phyloP scores from a whole-genome alignment of 2,113 vertebrate species.

The Podarcis cretensis region DNA sequence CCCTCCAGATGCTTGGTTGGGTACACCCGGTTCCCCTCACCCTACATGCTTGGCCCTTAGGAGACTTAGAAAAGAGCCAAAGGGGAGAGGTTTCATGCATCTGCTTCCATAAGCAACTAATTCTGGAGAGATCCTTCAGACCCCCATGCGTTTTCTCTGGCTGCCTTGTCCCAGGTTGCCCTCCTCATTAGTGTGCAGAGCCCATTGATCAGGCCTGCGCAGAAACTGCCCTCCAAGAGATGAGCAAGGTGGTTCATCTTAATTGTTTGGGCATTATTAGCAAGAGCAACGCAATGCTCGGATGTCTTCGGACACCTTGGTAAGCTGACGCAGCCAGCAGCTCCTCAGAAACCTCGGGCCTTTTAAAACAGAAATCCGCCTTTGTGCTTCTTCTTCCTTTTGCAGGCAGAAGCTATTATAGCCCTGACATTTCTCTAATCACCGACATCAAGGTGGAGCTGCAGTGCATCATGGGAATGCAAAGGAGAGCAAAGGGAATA shows the following conservation, averaged over 20 bases:
- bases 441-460: not conserved
- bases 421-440: constrained; percentile 22
- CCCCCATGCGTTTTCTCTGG: not conserved
- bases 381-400: not conserved
- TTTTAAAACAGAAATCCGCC: not conserved
- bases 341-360: not conserved
- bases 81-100: not conserved
- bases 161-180: too few relatives aligned
- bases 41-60: not conserved
- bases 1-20: too few relatives aligned
- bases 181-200: not conserved
- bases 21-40: too few relatives aligned
- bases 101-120: not conserved
- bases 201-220: not conserved
- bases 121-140: not conserved
- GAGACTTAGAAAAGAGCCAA: not conserved
- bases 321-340: not conserved
- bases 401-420: not conserved
- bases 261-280: not conserved
- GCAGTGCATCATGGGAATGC: not conserved
- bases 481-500: not conserved
- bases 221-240: not conserved
- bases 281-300: not conserved
- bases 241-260: not conserved
- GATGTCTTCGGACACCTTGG: not conserved